Base-by-base conservation (phyloP, 1,140 invertebrate genomes). In the Phymorhynchus buccinoides region DNA sequence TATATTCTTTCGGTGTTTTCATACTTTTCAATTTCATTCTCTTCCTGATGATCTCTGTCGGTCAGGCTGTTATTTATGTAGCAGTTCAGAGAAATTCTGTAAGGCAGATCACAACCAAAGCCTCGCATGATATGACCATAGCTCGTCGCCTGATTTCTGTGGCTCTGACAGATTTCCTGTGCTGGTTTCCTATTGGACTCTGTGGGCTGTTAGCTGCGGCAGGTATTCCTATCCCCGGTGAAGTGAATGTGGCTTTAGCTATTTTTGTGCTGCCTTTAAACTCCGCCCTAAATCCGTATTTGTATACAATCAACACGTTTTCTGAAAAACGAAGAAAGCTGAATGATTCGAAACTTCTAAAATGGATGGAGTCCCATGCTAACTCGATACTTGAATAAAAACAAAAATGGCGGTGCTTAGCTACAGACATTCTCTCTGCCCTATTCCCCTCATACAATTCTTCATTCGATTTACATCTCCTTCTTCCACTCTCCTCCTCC, bases 271-370 rank as follows among this genome's bases (percentile, higher is more conserved):
- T 71, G 30, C 68, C 68, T 18, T 35, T 71, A 18, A 71, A 71
- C 35, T 32, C 68, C 6, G 68, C 68, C 3, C 39, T 88, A 0
- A 87, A 88, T 30, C 87, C 87, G 7, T 32, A 85, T 44, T n/a
- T 88, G 12, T 88, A 88, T 39, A 87, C 84, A 9, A 27, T 44
- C 37, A 79, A 37, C 18, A 18, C 35, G 12, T 7, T 71, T 3
- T 6, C 68, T 7, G 68, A 71, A 35, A 32, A 37, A 32, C 12
- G 30, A 9, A 37, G 30, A 35, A 37, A 35, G 12, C 32, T 9
- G 4, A 7, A 18, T 3, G 68, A 71, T 35, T n/a, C 68, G 27
- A 68, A 68, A 30, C 27, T 68, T 22, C 30, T 4, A n/a, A 30
- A 68, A 68, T 30, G 22, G 22, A 16, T 68, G 0, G 30, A 68